Conservation (phyloP, 2,113 vertebrate species). For the Petrocephalus microphthalmus region DNA sequence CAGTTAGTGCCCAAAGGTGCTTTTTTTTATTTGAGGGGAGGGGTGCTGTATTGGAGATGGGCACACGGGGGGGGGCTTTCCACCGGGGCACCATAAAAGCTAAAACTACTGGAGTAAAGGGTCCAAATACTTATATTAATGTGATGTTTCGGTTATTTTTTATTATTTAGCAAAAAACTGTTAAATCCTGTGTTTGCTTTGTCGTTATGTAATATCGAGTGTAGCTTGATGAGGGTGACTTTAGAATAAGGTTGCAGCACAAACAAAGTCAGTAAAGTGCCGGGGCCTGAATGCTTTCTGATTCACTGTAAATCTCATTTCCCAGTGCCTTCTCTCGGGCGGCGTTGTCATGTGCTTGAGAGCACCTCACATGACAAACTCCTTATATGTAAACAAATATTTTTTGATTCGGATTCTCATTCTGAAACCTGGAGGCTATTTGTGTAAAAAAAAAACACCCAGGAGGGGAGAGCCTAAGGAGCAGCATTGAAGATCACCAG, state of each 20-base stretch:
- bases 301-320: background rate
- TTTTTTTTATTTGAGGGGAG: background rate
- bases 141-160: background rate
- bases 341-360: background rate
- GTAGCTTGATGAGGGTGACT: background rate
- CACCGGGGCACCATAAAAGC: background rate
- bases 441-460: background rate
- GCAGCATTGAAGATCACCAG: background rate
- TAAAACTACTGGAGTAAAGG: background rate
- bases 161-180: background rate
- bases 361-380: background rate
- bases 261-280: background rate
- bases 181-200: background rate
- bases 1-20: background rate
- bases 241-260: background rate
- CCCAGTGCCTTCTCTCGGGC: background rate
- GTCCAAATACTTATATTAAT: background rate
- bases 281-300: background rate
- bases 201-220: background rate
- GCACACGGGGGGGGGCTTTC: background rate
- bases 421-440: background rate
- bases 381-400: background rate
- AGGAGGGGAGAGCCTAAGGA: background rate
- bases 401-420: background rate
- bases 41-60: background rate